These are phyloP conservation scores for Drosophila falleni DNA, from an alignment of 2,888 invertebrate genomes.

Conservation along the genomic window DNA sequence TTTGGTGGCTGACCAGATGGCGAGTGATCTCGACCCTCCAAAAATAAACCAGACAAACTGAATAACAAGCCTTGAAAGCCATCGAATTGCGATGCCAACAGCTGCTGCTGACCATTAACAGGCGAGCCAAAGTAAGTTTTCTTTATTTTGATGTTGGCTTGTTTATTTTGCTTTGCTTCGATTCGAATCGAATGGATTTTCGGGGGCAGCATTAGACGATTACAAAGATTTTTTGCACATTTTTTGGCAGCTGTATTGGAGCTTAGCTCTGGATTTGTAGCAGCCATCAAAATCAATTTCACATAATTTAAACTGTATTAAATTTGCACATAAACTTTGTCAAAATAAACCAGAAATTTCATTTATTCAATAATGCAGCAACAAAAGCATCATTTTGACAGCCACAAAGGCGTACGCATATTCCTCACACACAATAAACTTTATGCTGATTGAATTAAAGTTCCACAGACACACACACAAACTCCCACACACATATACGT, in stretches of 20 bases:
- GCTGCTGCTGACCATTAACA: slow-evolving; percentile 63
- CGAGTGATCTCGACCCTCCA: slow-evolving; percentile 21
- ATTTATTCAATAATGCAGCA: slow-evolving; percentile 60
- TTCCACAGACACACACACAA: slow-evolving; percentile 24
- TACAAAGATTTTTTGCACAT: slow-evolving; percentile 37
- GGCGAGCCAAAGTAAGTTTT: slow-evolving; percentile 46
- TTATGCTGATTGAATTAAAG: slow-evolving; percentile 75
- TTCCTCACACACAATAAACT: slow-evolving; percentile 72
- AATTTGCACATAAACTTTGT: slow-evolving; percentile 60
- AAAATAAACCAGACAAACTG: slow-evolving; percentile 45
- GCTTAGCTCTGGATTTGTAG: slow-evolving; percentile 35
- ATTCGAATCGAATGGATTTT: slow-evolving; percentile 2
- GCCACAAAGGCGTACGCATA: slow-evolving; percentile 52
- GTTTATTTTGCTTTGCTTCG: slow-evolving; percentile 28
- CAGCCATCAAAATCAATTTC: slow-evolving; percentile 66
- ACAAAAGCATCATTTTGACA: slow-evolving; percentile 49
- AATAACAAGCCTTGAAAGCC: slow-evolving; percentile 56
- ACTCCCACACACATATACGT: slow-evolving; percentile 1
- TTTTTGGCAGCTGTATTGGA: slow-evolving; percentile 7
- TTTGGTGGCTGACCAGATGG: slow-evolving; percentile 57
- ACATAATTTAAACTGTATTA: slow-evolving; percentile 62
- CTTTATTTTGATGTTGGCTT: slow-evolving; percentile 26
- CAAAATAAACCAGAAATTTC: slow-evolving; percentile 58
- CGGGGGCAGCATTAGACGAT: slow-evolving; percentile 35
- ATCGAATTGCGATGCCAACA: slow-evolving; percentile 50